Conservation (phyloP, 2,113 vertebrate species). For the Odobenus rosmarus region DNA sequence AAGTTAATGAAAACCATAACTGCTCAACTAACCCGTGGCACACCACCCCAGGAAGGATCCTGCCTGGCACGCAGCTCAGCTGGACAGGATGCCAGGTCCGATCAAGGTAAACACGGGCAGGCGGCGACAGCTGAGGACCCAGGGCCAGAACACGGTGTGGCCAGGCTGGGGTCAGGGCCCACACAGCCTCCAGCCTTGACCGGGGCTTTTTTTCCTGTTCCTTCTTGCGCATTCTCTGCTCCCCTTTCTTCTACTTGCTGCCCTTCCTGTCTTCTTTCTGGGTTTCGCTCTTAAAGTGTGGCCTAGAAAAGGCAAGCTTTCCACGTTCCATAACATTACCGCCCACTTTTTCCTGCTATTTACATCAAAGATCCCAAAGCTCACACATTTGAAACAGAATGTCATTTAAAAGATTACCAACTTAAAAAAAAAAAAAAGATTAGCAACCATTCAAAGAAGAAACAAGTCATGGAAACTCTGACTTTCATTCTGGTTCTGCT, state of each 20-base stretch:
- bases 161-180: neutral
- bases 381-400: constrained; percentile 74
- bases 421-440: constrained; percentile 58
- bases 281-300: constrained; percentile 46
- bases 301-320: constrained; percentile 73
- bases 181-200: neutral
- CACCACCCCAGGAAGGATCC: neutral
- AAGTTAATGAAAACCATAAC: neutral
- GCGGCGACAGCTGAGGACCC: neutral
- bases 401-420: constrained; percentile 71
- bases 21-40: neutral
- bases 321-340: constrained; percentile 67
- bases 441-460: constrained; percentile 71
- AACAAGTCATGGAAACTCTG: constrained; percentile 81
- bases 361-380: constrained; percentile 72
- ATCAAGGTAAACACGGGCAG: neutral
- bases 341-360: constrained; percentile 78
- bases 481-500: constrained; percentile 70
- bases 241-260: neutral
- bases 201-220: neutral
- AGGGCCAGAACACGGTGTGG: neutral
- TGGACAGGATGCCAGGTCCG: neutral
- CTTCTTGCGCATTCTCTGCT: neutral
- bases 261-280: constrained; percentile 51
- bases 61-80: neutral